Conservation (phyloP, 1,140 invertebrate genomes). For the Hestina assimilis region DNA sequence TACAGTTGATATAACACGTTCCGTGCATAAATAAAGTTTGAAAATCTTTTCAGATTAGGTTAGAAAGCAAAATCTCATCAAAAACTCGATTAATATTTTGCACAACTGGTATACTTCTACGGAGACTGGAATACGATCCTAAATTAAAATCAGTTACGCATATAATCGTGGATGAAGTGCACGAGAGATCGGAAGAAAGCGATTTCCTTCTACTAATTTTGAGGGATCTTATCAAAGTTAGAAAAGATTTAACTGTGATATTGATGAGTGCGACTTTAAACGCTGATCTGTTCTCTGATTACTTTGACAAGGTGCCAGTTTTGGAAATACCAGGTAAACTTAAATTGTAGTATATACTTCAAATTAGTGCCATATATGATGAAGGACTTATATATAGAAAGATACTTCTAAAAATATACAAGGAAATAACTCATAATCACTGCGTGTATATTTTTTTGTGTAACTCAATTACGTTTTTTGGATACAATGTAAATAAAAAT, state of each 20-base stretch:
- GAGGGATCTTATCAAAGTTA: slow-evolving; percentile 83
- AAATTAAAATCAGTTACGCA: slow-evolving; percentile 85
- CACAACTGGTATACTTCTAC: slow-evolving; percentile 93
- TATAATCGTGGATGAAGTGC: slow-evolving; percentile 94
- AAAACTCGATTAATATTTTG: slow-evolving; percentile 92
- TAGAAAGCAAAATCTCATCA: slow-evolving; percentile 87
- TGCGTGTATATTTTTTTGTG: no score
- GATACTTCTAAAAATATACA: no score
- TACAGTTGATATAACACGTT: no score
- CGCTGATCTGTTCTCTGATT: slow-evolving; percentile 87
- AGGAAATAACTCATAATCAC: no score
- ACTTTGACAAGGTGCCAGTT: slow-evolving; percentile 85
- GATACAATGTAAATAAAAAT: no score
- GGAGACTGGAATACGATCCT: slow-evolving; percentile 88
- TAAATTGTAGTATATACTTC: no score
- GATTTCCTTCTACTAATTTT: slow-evolving; percentile 91
- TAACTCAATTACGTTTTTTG: no score
- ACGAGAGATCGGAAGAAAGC: slow-evolving; percentile 93
- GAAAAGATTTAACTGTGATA: slow-evolving; percentile 88
- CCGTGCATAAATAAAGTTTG: background rate
- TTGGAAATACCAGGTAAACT: slow-evolving; percentile 84
- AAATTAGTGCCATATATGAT: no score
- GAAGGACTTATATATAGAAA: no score
- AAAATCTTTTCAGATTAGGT: slow-evolving; percentile 63
- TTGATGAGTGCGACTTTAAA: slow-evolving; percentile 94